Evolutionary conservation across 2,113 vertebrate genomes (phyloP).

Genomic region (Hippotragus niger): DNA sequence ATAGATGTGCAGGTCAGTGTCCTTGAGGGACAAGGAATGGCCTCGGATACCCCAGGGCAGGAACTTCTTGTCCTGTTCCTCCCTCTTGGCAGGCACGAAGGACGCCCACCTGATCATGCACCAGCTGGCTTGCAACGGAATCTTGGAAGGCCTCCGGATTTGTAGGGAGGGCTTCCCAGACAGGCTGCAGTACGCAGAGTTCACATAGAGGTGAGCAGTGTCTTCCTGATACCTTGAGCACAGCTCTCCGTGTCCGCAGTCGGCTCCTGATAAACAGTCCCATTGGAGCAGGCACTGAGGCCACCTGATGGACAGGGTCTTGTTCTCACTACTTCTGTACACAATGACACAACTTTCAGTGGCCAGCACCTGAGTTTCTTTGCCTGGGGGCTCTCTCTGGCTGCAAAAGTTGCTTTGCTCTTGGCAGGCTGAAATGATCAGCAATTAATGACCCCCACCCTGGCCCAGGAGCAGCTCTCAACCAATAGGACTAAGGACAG

Average conservation of each 20-base stretch:
- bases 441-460: not conserved
- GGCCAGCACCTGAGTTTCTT: not conserved
- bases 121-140: conserved; percentile 69
- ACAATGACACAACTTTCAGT: not conserved
- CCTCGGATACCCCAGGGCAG: not conserved
- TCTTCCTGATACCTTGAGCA: not conserved
- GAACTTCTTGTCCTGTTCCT: not conserved
- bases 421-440: not conserved
- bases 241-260: not conserved
- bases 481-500: not conserved
- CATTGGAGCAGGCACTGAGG: not conserved
- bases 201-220: conserved; percentile 68
- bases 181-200: conserved; percentile 69
- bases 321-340: not conserved
- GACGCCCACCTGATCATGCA: conserved; percentile 70
- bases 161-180: conserved; percentile 77
- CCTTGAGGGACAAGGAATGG: not conserved
- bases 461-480: not conserved
- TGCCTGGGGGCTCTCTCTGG: not conserved
- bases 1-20: not conserved
- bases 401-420: not conserved
- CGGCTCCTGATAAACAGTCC: not conserved
- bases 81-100: conserved; percentile 45
- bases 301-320: not conserved
- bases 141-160: conserved; percentile 71